Evolutionary conservation across 2,113 vertebrate genomes (phyloP), one percentile per base, ranked within the genome.

Genomic region (Protomyctophum bolini): DNA sequence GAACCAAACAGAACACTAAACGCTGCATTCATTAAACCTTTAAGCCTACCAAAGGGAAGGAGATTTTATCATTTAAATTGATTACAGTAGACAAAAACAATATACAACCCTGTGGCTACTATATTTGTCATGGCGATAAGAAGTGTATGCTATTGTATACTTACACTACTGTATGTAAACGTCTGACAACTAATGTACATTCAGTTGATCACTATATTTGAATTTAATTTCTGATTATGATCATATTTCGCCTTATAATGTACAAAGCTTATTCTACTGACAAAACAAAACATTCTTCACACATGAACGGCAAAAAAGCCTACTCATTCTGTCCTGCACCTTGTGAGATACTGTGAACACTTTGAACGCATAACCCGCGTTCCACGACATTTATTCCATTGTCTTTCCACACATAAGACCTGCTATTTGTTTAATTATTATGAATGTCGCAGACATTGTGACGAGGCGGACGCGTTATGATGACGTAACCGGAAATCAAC

Each of bases 41-140:
- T 45, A 48, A 6, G 64, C 52, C 29, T 48, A 7, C 33, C 51
- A 47, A 57, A 15, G 63, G 49, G 67, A 14, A 33, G 67, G 11
- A 33, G 12, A 58, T 69, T 75, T 59, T 66, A 69, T 83, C 61
- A 69, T 73, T 41, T 48, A 50, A 76, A 76, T 62, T 48, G 62
- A 75, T 66, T 70, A 73, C 58, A 63, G 8, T 50, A 33, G 14
- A 76, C 47, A 66, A 62, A 69, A 73, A 59, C 46, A 66, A 61
- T 56, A 55, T 45, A 65, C 33, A 66, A 66, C 33, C 61, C 14
- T 8, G 4, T 46, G 50, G 59, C 56, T 56, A 49, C 58, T 64
- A 33, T 58, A 63, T 68, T 48, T 59, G 49, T 63, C 50, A 73
- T 58, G 29, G 66, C 59, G 68, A 57, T 55, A 54, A 67, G 54